A percentile compares a stretch with the other conserved stretches of the same genome.
Evolutionary conservation across 2,888 invertebrate species (phyloP).

Genomic region (Odontomyia ornata): DNA sequence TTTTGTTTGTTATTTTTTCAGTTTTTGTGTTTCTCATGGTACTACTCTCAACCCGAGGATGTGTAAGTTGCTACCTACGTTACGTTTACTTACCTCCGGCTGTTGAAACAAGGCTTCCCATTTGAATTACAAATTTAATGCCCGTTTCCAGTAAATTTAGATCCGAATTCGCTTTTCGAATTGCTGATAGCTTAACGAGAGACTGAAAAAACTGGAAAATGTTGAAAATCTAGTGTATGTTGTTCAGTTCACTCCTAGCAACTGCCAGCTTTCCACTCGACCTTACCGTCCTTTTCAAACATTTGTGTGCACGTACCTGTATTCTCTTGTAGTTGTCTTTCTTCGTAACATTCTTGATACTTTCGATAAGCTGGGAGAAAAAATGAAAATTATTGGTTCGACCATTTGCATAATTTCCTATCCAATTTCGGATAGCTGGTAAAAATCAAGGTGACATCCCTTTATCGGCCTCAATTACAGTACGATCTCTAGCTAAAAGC

Average conservation of each 20-base stretch:
- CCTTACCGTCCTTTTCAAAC: not conserved
- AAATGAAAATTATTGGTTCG: slow-evolving; percentile 36
- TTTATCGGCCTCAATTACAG: slow-evolving; percentile 28
- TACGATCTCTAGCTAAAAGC: too few relatives aligned
- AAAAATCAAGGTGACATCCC: slow-evolving; percentile 6
- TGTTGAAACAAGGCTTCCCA: slow-evolving; percentile 35
- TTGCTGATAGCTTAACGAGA: slow-evolving; percentile 13
- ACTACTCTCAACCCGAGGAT: too few relatives aligned
- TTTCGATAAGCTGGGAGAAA: not conserved
- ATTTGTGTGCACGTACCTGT: not conserved
- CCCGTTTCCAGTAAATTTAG: slow-evolving; percentile 42
- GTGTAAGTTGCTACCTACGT: not conserved
- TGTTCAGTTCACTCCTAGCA: not conserved
- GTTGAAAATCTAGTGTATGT: not conserved
- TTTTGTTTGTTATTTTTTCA: slow-evolving; percentile 35
- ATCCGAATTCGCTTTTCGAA: slow-evolving; percentile 27
- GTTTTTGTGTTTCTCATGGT: not conserved
- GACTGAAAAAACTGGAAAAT: slow-evolving; percentile 1
- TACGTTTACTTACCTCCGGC: not conserved
- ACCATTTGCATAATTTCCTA: slow-evolving; percentile 37
- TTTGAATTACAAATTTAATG: slow-evolving; percentile 45
- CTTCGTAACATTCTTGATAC: not conserved
- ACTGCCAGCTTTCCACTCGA: not conserved
- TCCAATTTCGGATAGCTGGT: slow-evolving; percentile 10
- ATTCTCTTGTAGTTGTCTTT: not conserved